Base-by-base conservation (phyloP, 1,140 invertebrate species). In the Monochamus saltuarius region DNA sequence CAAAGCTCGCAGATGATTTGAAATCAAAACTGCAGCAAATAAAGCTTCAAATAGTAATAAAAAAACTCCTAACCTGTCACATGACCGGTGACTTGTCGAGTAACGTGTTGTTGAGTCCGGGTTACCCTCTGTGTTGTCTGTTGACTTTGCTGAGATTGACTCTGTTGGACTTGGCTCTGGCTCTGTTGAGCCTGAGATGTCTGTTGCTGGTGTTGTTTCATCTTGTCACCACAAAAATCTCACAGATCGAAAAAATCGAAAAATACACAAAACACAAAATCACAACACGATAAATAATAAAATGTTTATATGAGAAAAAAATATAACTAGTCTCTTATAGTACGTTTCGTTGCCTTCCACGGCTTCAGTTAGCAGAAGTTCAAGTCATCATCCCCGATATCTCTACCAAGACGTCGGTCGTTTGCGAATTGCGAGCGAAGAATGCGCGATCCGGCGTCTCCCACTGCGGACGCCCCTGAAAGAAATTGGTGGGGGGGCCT, bases 341-440 rank as follows among this genome's bases (percentile, higher is more conserved):
- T 56, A 52, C 59, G 62, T 63, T 59, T 59, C 54, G 55, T 55
- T 75, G 75, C 79, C 79, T 78, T 79, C 78, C 83, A 83, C 83
- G 83, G 83, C 81, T 83, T 84, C 82, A 83, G 78, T 85, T 84
- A 84, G 83, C 83, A 86, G 82, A 85, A 87, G 82, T 85, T 84
- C 83, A 89, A 89, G 86, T 89, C 87, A 89, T 89, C 84, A 85
- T 89, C 87, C 87, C 87, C 87, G 87, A 86, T 83, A 86, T 68
- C 57, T 70, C 60, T 86, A 87, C 86, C 85, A 88, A 90, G 88
- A 89, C 89, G 89, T 90, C 88, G 88, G 86, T 90, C 88, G 88
- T 88, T 88, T 88, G 86, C 85, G 85, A 88, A 86, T 87, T 86
- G 86, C 84, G 83, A 85, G 85, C 85, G 85, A 85, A 85, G 84